These are phyloP conservation scores for Ceratotherium simum DNA, from an alignment of 2,113 vertebrate species.

Conservation along the genomic window DNA sequence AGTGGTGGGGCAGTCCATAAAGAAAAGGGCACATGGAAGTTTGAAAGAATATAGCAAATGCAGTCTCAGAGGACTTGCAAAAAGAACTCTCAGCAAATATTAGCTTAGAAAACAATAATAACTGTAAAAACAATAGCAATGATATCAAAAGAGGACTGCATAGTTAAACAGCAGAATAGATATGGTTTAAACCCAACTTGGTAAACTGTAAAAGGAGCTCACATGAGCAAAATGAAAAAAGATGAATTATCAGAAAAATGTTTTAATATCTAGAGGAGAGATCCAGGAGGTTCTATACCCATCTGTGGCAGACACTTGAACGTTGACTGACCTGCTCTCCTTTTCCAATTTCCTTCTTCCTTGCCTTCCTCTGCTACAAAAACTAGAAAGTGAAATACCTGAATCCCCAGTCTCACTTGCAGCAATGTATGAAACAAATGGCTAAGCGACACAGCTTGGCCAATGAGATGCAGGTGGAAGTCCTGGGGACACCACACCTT, in stretches of 20 bases:
- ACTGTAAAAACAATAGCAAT: not conserved
- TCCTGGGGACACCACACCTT: not conserved
- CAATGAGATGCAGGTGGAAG: not conserved
- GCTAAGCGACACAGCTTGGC: not conserved
- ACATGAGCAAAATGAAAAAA: not conserved
- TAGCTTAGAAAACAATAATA: not conserved
- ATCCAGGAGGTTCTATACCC: not conserved
- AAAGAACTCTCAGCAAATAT: conserved; percentile 11
- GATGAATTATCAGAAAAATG: not conserved
- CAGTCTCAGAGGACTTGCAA: not conserved
- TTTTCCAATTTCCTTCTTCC: not conserved
- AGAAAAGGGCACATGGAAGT: not conserved
- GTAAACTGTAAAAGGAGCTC: not conserved
- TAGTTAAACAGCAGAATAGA: not conserved
- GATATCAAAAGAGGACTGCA: not conserved
- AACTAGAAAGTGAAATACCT: not conserved
- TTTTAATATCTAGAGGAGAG: not conserved
- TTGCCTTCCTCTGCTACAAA: not conserved
- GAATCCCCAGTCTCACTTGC: not conserved
- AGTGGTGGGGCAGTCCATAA: not conserved
- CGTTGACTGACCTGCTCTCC: not conserved
- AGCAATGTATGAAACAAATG: not conserved
- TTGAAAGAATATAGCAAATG: not conserved
- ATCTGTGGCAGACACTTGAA: not conserved
- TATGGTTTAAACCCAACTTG: not conserved